Evolutionary conservation across 2,797 vertebrate species (phyloP).

Genomic region (Philypnodon macrostomus): DNA sequence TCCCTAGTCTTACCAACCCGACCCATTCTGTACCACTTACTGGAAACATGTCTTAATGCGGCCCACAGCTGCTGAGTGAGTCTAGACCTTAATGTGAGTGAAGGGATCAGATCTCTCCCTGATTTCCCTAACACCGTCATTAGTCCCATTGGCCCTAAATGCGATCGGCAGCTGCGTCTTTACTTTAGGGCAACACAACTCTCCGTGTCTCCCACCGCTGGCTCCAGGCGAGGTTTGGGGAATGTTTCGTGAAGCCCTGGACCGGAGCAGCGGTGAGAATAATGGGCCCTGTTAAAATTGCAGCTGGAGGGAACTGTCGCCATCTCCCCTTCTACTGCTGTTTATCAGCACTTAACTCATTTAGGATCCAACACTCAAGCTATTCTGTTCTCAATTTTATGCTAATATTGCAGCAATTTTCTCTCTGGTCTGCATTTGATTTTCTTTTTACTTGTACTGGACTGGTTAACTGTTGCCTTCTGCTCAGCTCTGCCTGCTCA

Average conservation of each 20-base stretch:
- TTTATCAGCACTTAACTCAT: constrained; percentile 18
- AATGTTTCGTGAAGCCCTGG: constrained; percentile 51
- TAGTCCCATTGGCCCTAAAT: constrained; percentile 38
- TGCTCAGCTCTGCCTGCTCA: constrained; percentile 28
- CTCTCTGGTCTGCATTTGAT: constrained; percentile 3
- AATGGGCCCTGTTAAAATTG: constrained; percentile 59
- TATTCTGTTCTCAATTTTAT: constrained; percentile 1
- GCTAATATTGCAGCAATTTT: constrained; percentile 10
- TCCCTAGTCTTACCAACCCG: neutral
- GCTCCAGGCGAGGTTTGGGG: constrained; percentile 44
- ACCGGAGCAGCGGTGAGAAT: constrained; percentile 48
- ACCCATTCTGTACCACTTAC: neutral
- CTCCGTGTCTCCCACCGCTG: constrained; percentile 57
- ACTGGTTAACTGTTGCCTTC: constrained; percentile 29
- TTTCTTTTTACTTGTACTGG: constrained; percentile 4
- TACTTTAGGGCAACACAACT: constrained; percentile 43
- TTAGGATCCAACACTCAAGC: constrained; percentile 4
- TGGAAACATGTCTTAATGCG: constrained; percentile 1
- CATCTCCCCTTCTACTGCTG: constrained; percentile 44
- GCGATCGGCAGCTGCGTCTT: constrained; percentile 57
- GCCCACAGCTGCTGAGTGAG: constrained; percentile 38
- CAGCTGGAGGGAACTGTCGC: constrained; percentile 56
- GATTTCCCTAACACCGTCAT: constrained; percentile 55
- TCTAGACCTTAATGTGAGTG: constrained; percentile 25
- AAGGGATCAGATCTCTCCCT: constrained; percentile 38